Evolutionary conservation across 2,113 vertebrate genomes (phyloP).

Genomic region (Pollimyrus isidori): DNA sequence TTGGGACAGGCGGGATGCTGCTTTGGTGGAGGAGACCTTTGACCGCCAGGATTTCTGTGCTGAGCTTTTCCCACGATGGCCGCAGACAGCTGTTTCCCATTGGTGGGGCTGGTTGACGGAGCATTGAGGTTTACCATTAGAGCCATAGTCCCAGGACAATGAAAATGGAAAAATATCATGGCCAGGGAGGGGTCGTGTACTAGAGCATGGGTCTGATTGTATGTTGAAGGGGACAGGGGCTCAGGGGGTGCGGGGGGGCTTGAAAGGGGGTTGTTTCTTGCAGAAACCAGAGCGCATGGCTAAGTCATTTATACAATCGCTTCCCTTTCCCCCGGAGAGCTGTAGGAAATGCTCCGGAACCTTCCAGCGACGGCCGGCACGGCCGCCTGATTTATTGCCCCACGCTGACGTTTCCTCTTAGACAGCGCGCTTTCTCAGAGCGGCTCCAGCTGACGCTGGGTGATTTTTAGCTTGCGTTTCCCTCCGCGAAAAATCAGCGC

Average conservation of each 20-base stretch:
- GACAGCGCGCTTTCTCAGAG: not conserved
- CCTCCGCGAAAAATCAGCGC: not conserved
- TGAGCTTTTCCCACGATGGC: no score
- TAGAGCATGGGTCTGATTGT: not conserved
- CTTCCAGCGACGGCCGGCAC: not conserved
- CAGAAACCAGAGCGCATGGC: not conserved
- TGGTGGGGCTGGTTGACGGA: not conserved
- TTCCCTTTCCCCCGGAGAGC: not conserved
- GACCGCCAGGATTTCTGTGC: no score
- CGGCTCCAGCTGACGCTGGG: not conserved
- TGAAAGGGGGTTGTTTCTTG: constrained; percentile 1
- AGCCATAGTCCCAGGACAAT: not conserved
- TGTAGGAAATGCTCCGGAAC: not conserved
- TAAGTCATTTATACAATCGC: not conserved
- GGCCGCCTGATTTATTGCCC: not conserved
- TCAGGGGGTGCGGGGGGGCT: not conserved
- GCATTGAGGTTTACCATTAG: not conserved
- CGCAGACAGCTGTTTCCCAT: not conserved
- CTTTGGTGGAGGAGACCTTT: not conserved
- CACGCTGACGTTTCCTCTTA: not conserved
- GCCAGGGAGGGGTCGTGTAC: not conserved
- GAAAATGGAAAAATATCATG: constrained; percentile 9
- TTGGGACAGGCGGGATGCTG: not conserved
- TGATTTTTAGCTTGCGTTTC: not conserved
- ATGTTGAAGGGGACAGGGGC: not conserved